Conservation (phyloP, 2,888 invertebrate genomes). For the Prenolepis imparis region DNA sequence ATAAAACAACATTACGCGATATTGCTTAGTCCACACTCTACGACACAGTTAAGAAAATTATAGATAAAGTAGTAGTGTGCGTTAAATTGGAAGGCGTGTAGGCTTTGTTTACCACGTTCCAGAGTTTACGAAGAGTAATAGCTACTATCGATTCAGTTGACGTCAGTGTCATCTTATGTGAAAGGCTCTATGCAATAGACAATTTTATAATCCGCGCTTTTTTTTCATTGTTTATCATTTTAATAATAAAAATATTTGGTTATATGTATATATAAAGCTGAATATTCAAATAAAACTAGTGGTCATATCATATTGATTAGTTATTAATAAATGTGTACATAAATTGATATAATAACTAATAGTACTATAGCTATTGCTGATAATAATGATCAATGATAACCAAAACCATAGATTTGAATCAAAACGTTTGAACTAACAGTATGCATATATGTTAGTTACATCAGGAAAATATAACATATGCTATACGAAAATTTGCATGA, state of each 20-base stretch:
- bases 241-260: background rate
- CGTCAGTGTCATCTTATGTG: constrained; percentile 43
- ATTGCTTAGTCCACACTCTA: constrained; percentile 55
- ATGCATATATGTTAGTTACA: no score
- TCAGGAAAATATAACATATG: background rate
- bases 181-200: constrained; percentile 5
- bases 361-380: background rate
- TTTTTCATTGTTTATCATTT: background rate
- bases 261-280: background rate
- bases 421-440: background rate
- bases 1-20: constrained; percentile 55
- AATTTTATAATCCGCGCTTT: constrained; percentile 24
- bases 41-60: constrained; percentile 61
- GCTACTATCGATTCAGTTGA: constrained; percentile 60
- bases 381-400: background rate
- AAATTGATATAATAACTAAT: background rate
- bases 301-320: background rate
- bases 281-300: background rate
- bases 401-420: background rate
- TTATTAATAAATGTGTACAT: background rate
- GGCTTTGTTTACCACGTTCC: constrained; percentile 59
- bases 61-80: constrained; percentile 57
- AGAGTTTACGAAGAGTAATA: constrained; percentile 53
- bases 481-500: constrained; percentile 21
- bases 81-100: constrained; percentile 61